Percentiles rank a stretch among this genome's conserved stretches.
phyloP scores from a whole-genome alignment of 2,888 invertebrate species.

The Trilocha varians region DNA sequence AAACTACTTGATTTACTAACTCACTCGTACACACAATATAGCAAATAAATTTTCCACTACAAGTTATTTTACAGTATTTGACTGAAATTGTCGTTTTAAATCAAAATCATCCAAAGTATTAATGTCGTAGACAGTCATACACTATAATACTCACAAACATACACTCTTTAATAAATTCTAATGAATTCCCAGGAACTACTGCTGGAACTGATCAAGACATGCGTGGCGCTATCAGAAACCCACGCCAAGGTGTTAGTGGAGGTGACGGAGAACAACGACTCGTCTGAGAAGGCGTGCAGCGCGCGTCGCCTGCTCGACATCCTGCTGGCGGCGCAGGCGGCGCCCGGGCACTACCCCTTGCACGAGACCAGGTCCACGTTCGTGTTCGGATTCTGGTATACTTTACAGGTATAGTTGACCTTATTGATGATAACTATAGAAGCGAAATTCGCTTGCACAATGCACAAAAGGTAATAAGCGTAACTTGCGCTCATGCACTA shows the following conservation, averaged over 20 bases:
- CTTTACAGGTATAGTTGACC: slow-evolving; percentile 78
- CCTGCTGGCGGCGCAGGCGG: slow-evolving; percentile 84
- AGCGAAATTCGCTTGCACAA: too few relatives aligned
- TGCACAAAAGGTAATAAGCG: too few relatives aligned
- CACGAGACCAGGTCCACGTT: slow-evolving; percentile 91
- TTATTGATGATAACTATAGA: not conserved
- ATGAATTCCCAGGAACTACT: slow-evolving; percentile 75
- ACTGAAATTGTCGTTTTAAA: too few relatives aligned
- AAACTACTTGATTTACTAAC: too few relatives aligned
- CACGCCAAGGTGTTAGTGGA: slow-evolving; percentile 72
- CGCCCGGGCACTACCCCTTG: slow-evolving; percentile 86
- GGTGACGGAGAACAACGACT: slow-evolving; percentile 34
- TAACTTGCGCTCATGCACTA: too few relatives aligned
- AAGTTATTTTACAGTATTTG: too few relatives aligned
- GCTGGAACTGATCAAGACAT: slow-evolving; percentile 77
- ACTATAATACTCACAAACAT: too few relatives aligned
- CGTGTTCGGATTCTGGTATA: slow-evolving; percentile 93
- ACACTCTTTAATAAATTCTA: not conserved
- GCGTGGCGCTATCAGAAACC: slow-evolving; percentile 80
- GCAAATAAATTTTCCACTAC: too few relatives aligned
- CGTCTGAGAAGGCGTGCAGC: slow-evolving; percentile 16
- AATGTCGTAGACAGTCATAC: too few relatives aligned
- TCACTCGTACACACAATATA: too few relatives aligned
- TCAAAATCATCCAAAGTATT: too few relatives aligned
- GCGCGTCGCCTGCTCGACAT: slow-evolving; percentile 76